Base-by-base conservation (phyloP, 2,797 vertebrate genomes). In the Dicrostonyx torquatus region DNA sequence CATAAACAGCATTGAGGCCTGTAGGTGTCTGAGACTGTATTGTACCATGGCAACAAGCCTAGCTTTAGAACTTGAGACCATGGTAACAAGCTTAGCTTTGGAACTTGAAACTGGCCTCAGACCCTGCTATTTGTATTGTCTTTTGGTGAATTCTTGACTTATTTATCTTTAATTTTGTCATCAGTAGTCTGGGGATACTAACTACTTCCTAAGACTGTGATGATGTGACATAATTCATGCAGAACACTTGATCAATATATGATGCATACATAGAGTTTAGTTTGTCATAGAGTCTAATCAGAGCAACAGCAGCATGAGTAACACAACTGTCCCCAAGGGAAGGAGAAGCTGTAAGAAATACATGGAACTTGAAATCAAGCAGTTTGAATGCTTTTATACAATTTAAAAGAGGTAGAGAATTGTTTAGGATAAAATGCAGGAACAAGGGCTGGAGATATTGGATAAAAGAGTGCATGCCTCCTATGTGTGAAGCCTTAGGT, bases 321-420 rank as follows among this genome's bases (percentile, higher is more conserved):
- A 3, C 62, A 66, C 22, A 76, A 20, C 73, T 66, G 48, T 55
- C 50, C 72, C 86, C 77, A 72, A 55, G 55, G 60, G 53, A 60
- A 95, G 87, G 64, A 77, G 53, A 94, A 89, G 13, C 68, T 64
- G 0, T 87, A 82, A 94, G 70, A 95, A 94, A 78, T 77, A 87
- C 26, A 60, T 85, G 66, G 45, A 89, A 48, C 4, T 92, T 79
- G 83, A 86, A 93, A 79, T 70, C 13, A 58, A 37, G 45, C 26
- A 29, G 76, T 50, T 48, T 53, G 37, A 75, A 18, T 90, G 68
- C 72, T 12, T 93, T 11, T 37, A 48, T 70, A 55, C 45, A 50
- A n/a, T 87, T 96, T 76, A 75, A 50, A 86, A 90, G 80, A 93
- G 58, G 40, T 53, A 31, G 18, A 22, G 45, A 82, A 22, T n/a